Base-by-base conservation (phyloP, 2,888 invertebrate species). In the Gandaritis pyraliata region DNA sequence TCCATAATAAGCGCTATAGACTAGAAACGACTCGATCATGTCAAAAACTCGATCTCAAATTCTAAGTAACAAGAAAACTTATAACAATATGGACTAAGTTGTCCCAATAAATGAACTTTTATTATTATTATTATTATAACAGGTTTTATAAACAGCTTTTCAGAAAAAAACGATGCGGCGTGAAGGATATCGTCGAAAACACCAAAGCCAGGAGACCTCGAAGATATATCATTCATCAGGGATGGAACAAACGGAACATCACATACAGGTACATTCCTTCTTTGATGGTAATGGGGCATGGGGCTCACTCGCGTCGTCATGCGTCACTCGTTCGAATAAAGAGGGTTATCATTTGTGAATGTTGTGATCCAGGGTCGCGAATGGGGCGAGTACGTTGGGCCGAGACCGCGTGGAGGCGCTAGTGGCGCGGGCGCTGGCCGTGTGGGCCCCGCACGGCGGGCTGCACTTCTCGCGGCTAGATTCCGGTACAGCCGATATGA, bases 381-480 rank as follows among this genome's bases (percentile, higher is more conserved):
- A 96, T 80, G 95, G 95, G 86, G 93, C 95, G 0, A 93, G 94
- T 15, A 94, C 94, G 59, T 79, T 96, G 50, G 88, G 90, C 0
- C 93, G 94, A 75, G 75, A 84, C 0, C 90, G 91, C 29, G 93
- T 95, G 1, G 89, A 92, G 47, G 80, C 86, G 53, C 92, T 94
- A 74, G 93, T 96, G 71, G 89, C 90, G 49, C 86, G 85, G 58
- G 96, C 95, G 0, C 93, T 96, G 68, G 90, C 93, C 13, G 85
- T 94, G 63, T 97, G 96, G 96, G 94, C 95, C 12, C 92, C 91
- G 16, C 95, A 95, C 75, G 94, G 94, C 5, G 89, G 93, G 33
- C 87, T 96, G 6, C 86, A 77, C 55, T 95, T 96, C 81, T 77
- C 82, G 12, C 87, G 87, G 61, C 77, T 88, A 13, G 80, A 86